Conservation (phyloP, 2,888 invertebrate genomes). For the Theristus sp. region DNA sequence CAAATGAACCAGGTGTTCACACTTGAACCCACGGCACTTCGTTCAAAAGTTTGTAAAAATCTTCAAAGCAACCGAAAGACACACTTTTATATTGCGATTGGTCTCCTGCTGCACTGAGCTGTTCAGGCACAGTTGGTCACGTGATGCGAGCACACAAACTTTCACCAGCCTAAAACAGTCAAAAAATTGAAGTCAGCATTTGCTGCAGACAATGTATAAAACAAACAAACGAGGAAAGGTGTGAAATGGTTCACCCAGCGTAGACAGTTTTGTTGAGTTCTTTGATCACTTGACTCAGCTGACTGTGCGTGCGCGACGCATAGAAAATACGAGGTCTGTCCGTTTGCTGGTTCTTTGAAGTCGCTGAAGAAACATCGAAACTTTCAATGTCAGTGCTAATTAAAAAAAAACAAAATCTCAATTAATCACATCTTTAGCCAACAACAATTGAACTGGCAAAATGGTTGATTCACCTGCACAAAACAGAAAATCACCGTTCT, state of each 20-base stretch:
- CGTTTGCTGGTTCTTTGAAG: too few relatives aligned
- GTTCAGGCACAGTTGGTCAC: slow-evolving; percentile 91
- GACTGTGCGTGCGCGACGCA: slow-evolving; percentile 88
- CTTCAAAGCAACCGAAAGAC: background rate
- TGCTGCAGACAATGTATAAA: too few relatives aligned
- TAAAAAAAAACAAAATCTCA: background rate
- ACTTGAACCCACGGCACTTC: too few relatives aligned
- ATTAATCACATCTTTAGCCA: background rate
- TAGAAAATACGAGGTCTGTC: slow-evolving; percentile 59
- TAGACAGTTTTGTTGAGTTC: slow-evolving; percentile 79
- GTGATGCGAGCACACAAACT: slow-evolving; percentile 71
- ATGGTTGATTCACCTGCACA: too few relatives aligned
- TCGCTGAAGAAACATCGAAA: background rate
- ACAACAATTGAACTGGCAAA: too few relatives aligned
- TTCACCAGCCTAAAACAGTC: slow-evolving; percentile 41
- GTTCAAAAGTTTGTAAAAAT: background rate
- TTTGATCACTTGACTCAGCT: slow-evolving; percentile 79
- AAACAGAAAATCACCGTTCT: too few relatives aligned
- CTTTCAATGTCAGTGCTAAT: background rate
- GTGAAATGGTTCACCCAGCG: slow-evolving; percentile 27
- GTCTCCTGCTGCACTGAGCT: slow-evolving; percentile 65
- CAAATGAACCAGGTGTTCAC: too few relatives aligned
- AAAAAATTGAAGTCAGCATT: background rate
- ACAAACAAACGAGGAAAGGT: background rate
- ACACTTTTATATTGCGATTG: slow-evolving; percentile 56